Conservation (phyloP, 2,888 invertebrate species). For the Leucophenga maculata region DNA sequence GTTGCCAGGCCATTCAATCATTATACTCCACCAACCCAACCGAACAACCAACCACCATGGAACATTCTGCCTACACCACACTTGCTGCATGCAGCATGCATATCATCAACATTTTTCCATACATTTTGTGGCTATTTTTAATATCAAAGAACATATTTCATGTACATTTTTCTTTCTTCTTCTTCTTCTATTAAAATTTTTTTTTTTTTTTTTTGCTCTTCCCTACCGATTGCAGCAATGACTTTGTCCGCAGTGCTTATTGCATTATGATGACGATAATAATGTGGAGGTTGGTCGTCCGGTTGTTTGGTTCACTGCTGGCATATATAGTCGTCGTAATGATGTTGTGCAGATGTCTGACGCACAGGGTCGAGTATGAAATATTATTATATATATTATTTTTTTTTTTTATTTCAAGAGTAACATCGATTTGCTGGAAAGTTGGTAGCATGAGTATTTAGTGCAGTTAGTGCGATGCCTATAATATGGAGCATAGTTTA, state of each 20-base stretch:
- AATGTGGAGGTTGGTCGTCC: neutral
- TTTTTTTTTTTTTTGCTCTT: no score
- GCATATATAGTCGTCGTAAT: neutral
- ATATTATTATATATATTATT: no score
- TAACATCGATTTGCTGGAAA: no score
- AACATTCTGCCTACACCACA: neutral
- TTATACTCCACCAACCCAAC: neutral
- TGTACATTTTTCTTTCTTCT: slow-evolving; percentile 53
- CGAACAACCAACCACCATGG: neutral
- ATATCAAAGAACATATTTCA: slow-evolving; percentile 60
- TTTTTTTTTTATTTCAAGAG: no score
- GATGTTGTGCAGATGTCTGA: slow-evolving; percentile 3
- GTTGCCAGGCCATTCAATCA: neutral
- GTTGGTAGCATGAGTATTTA: no score
- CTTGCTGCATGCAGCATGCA: slow-evolving; percentile 55
- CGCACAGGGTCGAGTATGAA: neutral
- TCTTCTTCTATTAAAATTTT: slow-evolving; percentile 57
- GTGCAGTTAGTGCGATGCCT: no score
- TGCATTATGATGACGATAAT: slow-evolving; percentile 22
- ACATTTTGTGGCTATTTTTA: slow-evolving; percentile 55
- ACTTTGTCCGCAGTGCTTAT: slow-evolving; percentile 34
- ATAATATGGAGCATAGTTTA: no score
- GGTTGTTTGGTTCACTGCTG: neutral
- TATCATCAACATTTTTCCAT: slow-evolving; percentile 23
- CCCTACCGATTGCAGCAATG: slow-evolving; percentile 31